These are phyloP conservation scores for Poeciliopsis occidentalis DNA, from an alignment of 2,113 vertebrate species.

Conservation along the genomic window DNA sequence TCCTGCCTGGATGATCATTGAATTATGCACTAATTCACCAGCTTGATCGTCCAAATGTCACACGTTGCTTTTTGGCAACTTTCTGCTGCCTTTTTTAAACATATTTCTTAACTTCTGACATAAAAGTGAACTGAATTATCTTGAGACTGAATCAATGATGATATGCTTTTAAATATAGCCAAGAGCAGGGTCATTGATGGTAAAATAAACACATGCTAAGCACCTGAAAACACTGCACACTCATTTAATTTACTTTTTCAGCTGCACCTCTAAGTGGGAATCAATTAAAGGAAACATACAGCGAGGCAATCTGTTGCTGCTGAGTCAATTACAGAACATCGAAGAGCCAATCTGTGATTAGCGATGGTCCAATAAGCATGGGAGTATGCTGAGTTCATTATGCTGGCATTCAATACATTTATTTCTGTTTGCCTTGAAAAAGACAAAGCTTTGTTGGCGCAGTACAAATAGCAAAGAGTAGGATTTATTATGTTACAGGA, in stretches of 20 bases:
- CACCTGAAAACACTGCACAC: constrained; percentile 42
- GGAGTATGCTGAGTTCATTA: constrained; percentile 73
- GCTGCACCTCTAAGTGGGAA: constrained; percentile 30
- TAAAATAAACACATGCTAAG: constrained; percentile 16
- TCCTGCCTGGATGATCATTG: too few relatives aligned
- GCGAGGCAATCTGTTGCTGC: constrained; percentile 56
- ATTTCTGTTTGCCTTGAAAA: constrained; percentile 1
- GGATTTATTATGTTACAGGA: not conserved
- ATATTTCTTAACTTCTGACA: not conserved
- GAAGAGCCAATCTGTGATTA: constrained; percentile 63
- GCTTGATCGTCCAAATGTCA: too few relatives aligned
- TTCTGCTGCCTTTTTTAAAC: too few relatives aligned
- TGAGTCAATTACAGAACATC: constrained; percentile 64
- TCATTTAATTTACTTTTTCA: constrained; percentile 53
- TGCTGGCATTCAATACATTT: constrained; percentile 58
- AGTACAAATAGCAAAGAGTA: not conserved
- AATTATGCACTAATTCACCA: too few relatives aligned
- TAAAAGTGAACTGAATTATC: not conserved
- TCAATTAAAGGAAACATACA: constrained; percentile 64
- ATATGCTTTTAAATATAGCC: not conserved
- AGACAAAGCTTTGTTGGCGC: not conserved
- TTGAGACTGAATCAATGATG: not conserved
- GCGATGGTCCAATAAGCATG: constrained; percentile 55
- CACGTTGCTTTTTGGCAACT: too few relatives aligned
- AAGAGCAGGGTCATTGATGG: not conserved